Evolutionary conservation across 2,888 invertebrate species (phyloP), one percentile per base, ranked within the genome.

Genomic region (Marasmarcha lunaedactyla): DNA sequence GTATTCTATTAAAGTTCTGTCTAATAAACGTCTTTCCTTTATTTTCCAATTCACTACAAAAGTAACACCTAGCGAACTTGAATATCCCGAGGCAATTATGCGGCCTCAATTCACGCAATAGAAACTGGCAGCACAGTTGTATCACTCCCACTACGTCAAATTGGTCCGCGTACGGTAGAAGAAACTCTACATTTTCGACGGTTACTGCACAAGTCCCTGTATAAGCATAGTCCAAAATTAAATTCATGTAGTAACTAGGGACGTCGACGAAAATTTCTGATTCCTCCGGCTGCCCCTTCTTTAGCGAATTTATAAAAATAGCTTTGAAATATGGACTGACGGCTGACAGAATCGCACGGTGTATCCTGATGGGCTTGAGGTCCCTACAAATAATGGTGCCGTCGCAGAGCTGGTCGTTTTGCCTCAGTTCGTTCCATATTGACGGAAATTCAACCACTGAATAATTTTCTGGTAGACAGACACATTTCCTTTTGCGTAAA

Each of bases 181-280:
- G 76, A 46, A 85, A 79, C 63, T 91, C 89, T 3, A 92, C 90
- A 59, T 90, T 92, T 15, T 87, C 85, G 30, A 84, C 76, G 2
- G 85, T 87, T 30, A 93, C 86, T 40, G 67, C 62, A 56, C 90
- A 91, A 12, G 79, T 71, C 33, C 90, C 90, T 2, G 90, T 90
- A 58, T 93, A 93, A 0, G 90, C 90, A 59, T 88, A 93, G 55
- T 92, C 90, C 40, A 94, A 84, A 43, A 93, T 87, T 33, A 86
- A 71, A 40, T 78, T 77, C 74, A 93, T 88, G 54, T 86, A 85
- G 44, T 79, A 68, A 42, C 86, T 84, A 1, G 88, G 83, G 27
- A 88, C 86, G 50, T 85, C 86, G 26, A 90, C 84, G 50, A 77
- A 78, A 47, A 90, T 86, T 62, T 88, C 85, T 1, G 77, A 86